phyloP scores from a whole-genome alignment of 2,797 vertebrate species.

The Myoxocephalus aenaeus region DNA sequence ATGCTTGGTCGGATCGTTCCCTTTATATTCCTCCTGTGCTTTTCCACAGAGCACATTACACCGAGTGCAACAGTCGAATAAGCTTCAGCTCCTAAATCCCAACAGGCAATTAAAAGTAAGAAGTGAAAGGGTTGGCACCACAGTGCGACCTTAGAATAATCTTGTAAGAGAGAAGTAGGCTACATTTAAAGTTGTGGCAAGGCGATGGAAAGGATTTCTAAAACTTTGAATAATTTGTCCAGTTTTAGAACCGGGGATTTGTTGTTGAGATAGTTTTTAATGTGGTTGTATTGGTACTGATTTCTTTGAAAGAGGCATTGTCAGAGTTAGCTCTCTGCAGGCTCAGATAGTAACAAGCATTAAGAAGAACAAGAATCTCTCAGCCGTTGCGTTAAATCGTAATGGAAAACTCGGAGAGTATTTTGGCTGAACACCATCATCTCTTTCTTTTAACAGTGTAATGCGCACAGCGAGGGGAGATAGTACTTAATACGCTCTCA shows the following conservation, averaged over 20 bases:
- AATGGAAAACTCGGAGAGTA: conserved; percentile 30
- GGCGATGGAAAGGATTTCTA: not conserved
- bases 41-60: conserved; percentile 41
- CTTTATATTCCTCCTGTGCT: conserved; percentile 22
- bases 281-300: conserved; percentile 4
- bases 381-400: conserved; percentile 34
- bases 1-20: not conserved
- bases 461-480: conserved; percentile 49
- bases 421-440: conserved; percentile 36
- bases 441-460: conserved; percentile 55
- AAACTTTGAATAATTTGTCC: conserved; percentile 24
- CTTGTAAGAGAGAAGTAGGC: conserved; percentile 35
- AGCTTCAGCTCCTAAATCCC: conserved; percentile 33
- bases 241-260: conserved; percentile 33
- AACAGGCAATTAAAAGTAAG: conserved; percentile 62
- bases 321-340: conserved; percentile 19
- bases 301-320: conserved; percentile 27
- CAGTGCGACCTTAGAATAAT: conserved; percentile 44
- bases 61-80: conserved; percentile 34
- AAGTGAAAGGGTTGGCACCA: conserved; percentile 40
- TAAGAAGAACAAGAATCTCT: conserved; percentile 42
- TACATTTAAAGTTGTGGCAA: conserved; percentile 37
- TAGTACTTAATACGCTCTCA: conserved; percentile 52
- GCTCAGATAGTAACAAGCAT: conserved; percentile 11
- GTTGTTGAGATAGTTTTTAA: conserved; percentile 29